Base-by-base conservation (phyloP, 2,888 invertebrate genomes). In the Lasius fuliginosus region DNA sequence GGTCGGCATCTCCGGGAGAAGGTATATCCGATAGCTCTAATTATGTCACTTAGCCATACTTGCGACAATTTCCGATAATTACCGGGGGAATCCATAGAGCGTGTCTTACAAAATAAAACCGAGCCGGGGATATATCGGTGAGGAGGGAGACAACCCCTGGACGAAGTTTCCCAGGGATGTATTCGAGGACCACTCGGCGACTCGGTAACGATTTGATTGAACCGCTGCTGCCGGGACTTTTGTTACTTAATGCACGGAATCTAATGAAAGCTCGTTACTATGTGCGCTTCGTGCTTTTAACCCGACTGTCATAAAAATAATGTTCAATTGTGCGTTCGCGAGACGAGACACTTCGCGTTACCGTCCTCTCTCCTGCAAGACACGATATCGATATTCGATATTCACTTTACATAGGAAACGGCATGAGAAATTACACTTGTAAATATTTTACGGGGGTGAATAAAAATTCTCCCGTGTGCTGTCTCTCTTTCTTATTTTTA, bases 11-110 rank as follows among this genome's bases (percentile, higher is more conserved):
- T 27, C 6, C 68, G 12, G 36, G 60, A 56, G 67, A 87, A 81
- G 77, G 77, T 86, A 86, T 81, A 86, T 81, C 85, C 49, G 75
- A 79, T 83, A 65, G 46, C 75, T 85, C 83, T 88, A 90, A 90
- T 89, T 88, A 86, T 73, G 84, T 90, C 73, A 86, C 83, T 89
- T 85, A 85, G 77, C 82, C 76, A 46, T 36, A 74, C 74, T 76
- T 88, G 64, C 23, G 65, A 84, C 81, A 60, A 81, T 86, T 77
- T 33, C 85, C 84, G 83, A 87, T 90, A 88, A 91, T 88, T 89
- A 67, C 76, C 60, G 53, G 60, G 53, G 46, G 67, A 86, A 86
- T 79, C 77, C 82, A 64, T 69, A 62, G 65, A 79, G 83, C 84
- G 49, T 82, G 85, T 30, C 73, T 53, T 60, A 18, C 40, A 75